Conservation (phyloP, 53 echinoderm and acorn worm species). For the Holothuria scabra region DNA sequence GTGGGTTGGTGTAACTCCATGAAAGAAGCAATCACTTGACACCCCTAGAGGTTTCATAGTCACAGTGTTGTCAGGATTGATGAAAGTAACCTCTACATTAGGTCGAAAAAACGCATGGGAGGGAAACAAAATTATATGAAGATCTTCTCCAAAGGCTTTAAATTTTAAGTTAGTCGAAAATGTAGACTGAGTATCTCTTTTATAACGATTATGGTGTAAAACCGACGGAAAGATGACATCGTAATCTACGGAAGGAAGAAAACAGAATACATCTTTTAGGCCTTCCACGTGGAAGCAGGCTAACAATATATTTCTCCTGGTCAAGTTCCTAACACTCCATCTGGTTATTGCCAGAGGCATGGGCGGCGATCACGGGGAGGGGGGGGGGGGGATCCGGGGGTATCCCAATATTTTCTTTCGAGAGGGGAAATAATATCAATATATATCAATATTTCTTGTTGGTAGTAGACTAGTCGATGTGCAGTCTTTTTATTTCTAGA, state of each 20-base stretch:
- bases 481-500: no score
- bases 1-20: conserved; percentile 2
- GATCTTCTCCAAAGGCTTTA: conserved; percentile 18
- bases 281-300: no score
- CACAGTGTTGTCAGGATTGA: conserved; percentile 2
- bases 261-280: no score
- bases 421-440: no score
- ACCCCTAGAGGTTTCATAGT: neutral
- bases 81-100: neutral
- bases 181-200: neutral
- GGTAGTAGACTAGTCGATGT: no score
- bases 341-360: no score
- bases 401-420: no score
- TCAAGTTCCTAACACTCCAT: no score
- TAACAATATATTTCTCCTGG: no score
- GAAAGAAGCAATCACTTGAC: conserved; percentile 21
- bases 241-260: conserved; percentile 19
- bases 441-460: no score
- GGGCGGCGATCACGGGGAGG: no score
- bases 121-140: conserved; percentile 8
- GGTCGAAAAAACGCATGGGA: conserved; percentile 19
- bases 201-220: neutral
- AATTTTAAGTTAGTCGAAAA: neutral
- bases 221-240: conserved; percentile 15
- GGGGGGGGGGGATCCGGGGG: no score